A percentile compares a stretch with the other conserved stretches of the same genome.
phyloP scores from a whole-genome alignment of 2,888 invertebrate genomes.

The Sturmia bella region DNA sequence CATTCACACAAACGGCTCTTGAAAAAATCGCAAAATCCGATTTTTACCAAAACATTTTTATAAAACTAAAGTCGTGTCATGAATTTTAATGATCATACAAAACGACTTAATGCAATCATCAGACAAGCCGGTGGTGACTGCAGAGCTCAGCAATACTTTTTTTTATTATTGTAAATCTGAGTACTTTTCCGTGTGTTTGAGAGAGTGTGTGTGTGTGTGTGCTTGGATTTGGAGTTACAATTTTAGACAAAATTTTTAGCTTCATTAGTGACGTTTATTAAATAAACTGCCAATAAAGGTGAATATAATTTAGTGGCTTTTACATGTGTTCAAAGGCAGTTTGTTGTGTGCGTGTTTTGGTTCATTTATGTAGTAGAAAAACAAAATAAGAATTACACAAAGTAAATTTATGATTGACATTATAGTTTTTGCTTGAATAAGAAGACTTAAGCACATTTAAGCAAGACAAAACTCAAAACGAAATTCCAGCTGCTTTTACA shows the following conservation, averaged over 20 bases:
- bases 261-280: constrained; percentile 69
- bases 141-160: neutral
- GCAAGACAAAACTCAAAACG: neutral
- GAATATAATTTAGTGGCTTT: constrained; percentile 60
- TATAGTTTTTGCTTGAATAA: constrained; percentile 28
- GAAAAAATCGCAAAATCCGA: constrained; percentile 8
- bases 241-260: constrained; percentile 61
- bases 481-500: constrained; percentile 59
- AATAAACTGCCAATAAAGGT: constrained; percentile 65
- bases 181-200: constrained; percentile 15
- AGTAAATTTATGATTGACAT: constrained; percentile 59
- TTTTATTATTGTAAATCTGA: constrained; percentile 24
- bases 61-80: constrained; percentile 64
- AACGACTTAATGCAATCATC: constrained; percentile 68
- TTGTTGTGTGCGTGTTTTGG: constrained; percentile 45
- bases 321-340: constrained; percentile 61
- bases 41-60: constrained; percentile 39
- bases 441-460: constrained; percentile 1
- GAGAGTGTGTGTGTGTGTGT: constrained; percentile 2
- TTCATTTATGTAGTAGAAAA: constrained; percentile 1
- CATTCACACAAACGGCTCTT: too few species aligned
- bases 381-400: constrained; percentile 9
- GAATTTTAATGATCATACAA: constrained; percentile 67
- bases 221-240: constrained; percentile 37
- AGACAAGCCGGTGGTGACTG: constrained; percentile 39